Conservation (phyloP, 2,113 vertebrate genomes). For the Anseranas semipalmata region DNA sequence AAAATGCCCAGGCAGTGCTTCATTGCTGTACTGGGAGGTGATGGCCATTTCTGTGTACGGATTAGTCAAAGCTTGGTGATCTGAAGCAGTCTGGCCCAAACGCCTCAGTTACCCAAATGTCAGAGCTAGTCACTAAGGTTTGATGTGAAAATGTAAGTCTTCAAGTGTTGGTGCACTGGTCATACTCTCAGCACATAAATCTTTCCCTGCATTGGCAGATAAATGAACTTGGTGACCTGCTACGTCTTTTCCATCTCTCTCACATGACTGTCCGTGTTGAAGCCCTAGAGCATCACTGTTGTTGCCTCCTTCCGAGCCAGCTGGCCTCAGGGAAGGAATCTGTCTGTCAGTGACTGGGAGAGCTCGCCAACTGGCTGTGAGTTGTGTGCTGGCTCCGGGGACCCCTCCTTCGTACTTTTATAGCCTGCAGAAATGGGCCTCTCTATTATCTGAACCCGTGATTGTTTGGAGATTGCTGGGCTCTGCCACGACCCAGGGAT, state of each 20-base stretch:
- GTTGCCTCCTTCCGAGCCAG: slow-evolving; percentile 24
- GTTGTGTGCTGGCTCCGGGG: slow-evolving; percentile 54
- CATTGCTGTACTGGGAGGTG: background rate
- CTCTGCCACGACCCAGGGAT: background rate
- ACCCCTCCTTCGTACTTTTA: slow-evolving; percentile 23
- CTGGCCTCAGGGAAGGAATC: slow-evolving; percentile 35
- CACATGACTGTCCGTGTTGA: background rate
- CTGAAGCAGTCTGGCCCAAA: background rate
- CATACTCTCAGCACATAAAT: background rate
- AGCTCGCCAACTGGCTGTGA: slow-evolving; percentile 8
- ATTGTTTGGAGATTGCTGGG: slow-evolving; percentile 45
- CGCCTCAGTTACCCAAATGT: background rate
- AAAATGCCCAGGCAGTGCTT: background rate
- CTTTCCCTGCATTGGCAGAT: slow-evolving; percentile 7
- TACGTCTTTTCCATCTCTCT: slow-evolving; percentile 21
- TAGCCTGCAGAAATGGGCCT: slow-evolving; percentile 33
- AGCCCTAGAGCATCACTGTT: slow-evolving; percentile 23
- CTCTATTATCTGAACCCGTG: background rate
- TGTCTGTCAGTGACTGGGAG: slow-evolving; percentile 25
- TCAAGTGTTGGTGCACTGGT: background rate
- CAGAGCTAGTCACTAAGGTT: background rate
- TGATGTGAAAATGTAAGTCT: background rate
- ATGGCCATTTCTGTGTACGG: background rate
- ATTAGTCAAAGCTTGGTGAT: background rate
- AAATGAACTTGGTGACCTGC: slow-evolving; percentile 34